Conservation (phyloP, 2,888 invertebrate species). For the Macrophya annulata region DNA sequence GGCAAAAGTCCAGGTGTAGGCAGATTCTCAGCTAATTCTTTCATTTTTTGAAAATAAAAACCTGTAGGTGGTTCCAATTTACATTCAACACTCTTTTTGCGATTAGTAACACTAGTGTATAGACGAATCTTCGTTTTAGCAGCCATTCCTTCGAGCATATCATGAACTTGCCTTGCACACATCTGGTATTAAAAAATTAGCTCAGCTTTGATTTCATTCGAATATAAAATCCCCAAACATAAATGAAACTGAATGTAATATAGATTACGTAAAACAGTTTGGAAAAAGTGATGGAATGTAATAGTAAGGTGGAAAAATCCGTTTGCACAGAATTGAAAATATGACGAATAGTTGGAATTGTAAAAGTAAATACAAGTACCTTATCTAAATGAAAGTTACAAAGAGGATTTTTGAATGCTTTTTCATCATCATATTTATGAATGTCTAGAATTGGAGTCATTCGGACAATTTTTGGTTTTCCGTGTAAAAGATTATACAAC, state of each 20-base stretch:
- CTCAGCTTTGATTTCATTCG: neutral
- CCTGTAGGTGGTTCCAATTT: slow-evolving; percentile 61
- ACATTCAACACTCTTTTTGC: slow-evolving; percentile 58
- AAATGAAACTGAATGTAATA: neutral
- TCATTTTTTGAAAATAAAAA: slow-evolving; percentile 67
- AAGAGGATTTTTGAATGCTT: slow-evolving; percentile 60
- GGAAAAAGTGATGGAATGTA: neutral
- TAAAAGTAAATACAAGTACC: slow-evolving; percentile 57
- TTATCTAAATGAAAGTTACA: slow-evolving; percentile 64
- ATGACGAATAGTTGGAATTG: neutral
- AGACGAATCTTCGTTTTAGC: slow-evolving; percentile 60
- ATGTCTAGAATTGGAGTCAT: slow-evolving; percentile 58
- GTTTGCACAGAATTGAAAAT: neutral
- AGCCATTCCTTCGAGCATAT: slow-evolving; percentile 63
- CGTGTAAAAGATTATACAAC: slow-evolving; percentile 46
- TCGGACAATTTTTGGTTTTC: slow-evolving; percentile 55
- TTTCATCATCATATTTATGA: slow-evolving; percentile 56
- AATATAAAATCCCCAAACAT: neutral
- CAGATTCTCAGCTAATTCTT: slow-evolving; percentile 66
- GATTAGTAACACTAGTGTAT: slow-evolving; percentile 58
- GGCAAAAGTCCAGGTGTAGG: slow-evolving; percentile 68
- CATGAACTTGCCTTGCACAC: slow-evolving; percentile 61
- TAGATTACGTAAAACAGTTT: neutral
- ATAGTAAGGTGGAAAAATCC: neutral
- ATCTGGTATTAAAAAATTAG: slow-evolving; percentile 58